A percentile compares a stretch with the other conserved stretches of the same genome.
Evolutionary conservation across 1,140 invertebrate species (phyloP).

Genomic region (Tetraneura akinire): DNA sequence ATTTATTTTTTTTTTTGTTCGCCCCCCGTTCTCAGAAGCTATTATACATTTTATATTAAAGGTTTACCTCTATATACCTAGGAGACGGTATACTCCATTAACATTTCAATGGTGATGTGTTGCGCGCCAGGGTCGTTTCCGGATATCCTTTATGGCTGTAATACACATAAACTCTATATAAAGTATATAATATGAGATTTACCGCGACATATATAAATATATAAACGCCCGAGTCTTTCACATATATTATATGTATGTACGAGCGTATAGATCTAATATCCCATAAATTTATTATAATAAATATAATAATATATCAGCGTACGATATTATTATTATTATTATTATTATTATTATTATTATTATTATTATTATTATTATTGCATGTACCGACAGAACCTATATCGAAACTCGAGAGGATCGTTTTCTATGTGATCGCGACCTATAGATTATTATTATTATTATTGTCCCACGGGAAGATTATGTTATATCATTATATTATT

Average conservation of each 20-base stretch:
- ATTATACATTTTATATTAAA: no score
- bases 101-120: constrained; percentile 30
- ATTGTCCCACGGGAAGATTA: background rate
- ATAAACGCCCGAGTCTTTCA: background rate
- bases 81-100: background rate
- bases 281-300: no score
- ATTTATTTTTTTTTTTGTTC: constrained; percentile 34
- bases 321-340: no score
- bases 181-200: background rate
- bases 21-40: background rate
- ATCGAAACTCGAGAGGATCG: no score
- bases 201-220: background rate
- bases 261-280: no score
- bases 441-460: no score
- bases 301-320: no score
- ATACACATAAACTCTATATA: background rate
- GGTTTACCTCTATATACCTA: no score
- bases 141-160: constrained; percentile 1
- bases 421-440: background rate
- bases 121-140: background rate
- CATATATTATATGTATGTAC: background rate
- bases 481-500: no score
- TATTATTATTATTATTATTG: no score
- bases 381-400: no score
- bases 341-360: no score